A percentile compares a stretch with the other conserved stretches of the same genome.
These are phyloP conservation scores for Acholoe squamosa DNA, from an alignment of 2,888 invertebrate species.

Conservation along the genomic window DNA sequence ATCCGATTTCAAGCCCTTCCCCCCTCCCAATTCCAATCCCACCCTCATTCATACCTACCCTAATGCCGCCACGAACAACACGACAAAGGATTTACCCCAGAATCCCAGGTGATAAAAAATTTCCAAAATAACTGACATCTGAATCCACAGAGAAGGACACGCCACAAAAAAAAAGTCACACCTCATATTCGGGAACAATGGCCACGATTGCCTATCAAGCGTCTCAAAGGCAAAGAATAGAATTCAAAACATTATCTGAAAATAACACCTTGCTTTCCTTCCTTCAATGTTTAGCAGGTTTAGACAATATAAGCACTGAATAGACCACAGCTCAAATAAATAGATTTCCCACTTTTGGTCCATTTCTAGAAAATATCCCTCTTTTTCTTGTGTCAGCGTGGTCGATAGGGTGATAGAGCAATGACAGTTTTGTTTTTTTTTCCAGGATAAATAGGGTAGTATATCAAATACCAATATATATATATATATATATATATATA, in stretches of 20 bases:
- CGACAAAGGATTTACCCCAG: constrained; percentile 5
- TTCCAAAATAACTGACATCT: not conserved
- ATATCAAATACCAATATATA: not conserved
- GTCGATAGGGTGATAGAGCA: no score
- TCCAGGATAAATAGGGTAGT: no score
- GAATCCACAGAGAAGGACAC: not conserved
- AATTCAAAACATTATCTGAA: not conserved
- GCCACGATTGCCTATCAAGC: not conserved
- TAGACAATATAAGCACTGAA: no score
- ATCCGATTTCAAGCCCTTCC: not conserved
- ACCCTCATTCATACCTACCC: not conserved
- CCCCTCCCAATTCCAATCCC: no score
- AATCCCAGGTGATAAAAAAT: not conserved
- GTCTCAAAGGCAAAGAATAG: not conserved
- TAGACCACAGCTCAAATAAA: no score
- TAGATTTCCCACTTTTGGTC: no score
- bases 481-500: not conserved
- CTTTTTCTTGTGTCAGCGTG: no score
- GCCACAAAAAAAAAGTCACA: constrained; percentile 20
- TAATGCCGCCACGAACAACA: not conserved
- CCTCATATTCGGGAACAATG: not conserved
- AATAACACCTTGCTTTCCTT: no score
- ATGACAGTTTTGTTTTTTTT: no score
- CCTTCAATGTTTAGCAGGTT: no score
- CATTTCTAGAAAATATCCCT: no score